phyloP scores from a whole-genome alignment of 2,797 vertebrate genomes.

The Potorous gilbertii region DNA sequence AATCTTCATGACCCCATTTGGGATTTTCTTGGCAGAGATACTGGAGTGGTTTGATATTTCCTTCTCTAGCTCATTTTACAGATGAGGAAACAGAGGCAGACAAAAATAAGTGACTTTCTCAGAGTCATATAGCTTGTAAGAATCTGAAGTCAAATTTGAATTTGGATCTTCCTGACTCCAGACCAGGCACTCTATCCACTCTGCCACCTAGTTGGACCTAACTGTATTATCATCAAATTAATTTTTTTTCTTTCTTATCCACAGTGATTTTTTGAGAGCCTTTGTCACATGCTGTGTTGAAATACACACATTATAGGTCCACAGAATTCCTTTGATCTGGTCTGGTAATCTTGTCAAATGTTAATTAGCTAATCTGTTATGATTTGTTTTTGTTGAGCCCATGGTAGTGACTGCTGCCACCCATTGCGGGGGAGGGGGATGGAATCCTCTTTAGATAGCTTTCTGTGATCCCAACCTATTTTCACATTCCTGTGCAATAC shows the following conservation, averaged over 20 bases:
- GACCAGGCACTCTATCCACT: no score
- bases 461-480: neutral
- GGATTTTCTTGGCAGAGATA: no score
- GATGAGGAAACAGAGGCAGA: neutral
- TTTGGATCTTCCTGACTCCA: no score
- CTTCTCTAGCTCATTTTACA: neutral
- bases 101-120: no score
- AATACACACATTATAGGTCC: neutral
- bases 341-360: neutral
- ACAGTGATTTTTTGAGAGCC: neutral
- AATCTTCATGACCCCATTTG: no score
- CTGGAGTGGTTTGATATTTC: neutral
- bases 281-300: neutral
- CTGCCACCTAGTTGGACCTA: neutral
- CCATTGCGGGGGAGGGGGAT: neutral
- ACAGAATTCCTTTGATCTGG: neutral
- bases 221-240: neutral
- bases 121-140: no score
- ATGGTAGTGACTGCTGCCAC: neutral
- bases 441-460: neutral
- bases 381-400: neutral
- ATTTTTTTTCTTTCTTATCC: neutral
- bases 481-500: constrained; percentile 15
- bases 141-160: no score
- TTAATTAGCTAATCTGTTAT: neutral